Conservation (phyloP, 2,797 vertebrate genomes). For the Eulemur coronatus region DNA sequence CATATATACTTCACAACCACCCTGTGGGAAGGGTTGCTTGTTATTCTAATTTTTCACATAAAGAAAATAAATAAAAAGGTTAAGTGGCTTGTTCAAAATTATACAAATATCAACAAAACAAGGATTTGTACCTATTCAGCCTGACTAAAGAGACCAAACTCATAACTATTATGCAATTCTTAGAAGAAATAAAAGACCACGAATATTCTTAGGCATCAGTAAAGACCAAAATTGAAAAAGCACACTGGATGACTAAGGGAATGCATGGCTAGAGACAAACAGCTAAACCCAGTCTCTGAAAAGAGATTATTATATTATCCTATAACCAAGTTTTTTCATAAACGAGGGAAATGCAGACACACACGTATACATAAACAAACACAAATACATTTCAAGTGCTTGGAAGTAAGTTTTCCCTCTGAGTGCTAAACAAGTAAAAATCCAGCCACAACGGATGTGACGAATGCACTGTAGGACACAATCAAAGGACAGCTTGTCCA, state of each 20-base stretch:
- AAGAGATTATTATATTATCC: constrained; percentile 24
- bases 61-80: not conserved
- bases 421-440: constrained; percentile 21
- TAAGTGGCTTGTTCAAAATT: constrained; percentile 2
- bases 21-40: not conserved
- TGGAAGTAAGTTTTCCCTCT: not conserved
- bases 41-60: not conserved
- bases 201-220: constrained; percentile 2
- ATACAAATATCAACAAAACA: not conserved
- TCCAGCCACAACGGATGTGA: not conserved
- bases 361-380: not conserved
- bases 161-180: not conserved
- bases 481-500: not conserved
- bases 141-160: constrained; percentile 1
- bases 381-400: not conserved
- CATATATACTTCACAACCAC: not conserved
- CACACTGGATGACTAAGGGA: not conserved
- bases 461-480: not conserved
- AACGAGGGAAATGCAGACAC: not conserved
- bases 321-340: not conserved
- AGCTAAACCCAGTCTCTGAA: not conserved
- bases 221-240: constrained; percentile 22
- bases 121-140: not conserved
- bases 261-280: constrained; percentile 4
- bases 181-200: not conserved